Evolutionary conservation across 2,888 invertebrate genomes (phyloP), one percentile per base, ranked within the genome.

Genomic region (Monopis laevigella): DNA sequence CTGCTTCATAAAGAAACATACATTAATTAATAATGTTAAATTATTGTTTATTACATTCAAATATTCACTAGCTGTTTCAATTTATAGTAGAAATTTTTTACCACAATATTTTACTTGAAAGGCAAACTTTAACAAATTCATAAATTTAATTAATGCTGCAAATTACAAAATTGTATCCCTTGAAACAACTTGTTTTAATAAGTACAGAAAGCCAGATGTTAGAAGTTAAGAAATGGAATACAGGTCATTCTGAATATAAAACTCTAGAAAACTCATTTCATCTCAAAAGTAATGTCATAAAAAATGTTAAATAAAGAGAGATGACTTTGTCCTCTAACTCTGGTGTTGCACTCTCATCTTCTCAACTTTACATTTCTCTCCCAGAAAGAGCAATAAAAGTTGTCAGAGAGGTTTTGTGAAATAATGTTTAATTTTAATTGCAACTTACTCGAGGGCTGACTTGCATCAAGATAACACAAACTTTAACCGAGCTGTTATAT

Each of bases 261-360:
- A 54, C 56, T 11, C 17, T 55, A 48, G 56, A 64, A 65, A 64
- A 63, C 59, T 62, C 60, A 62, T 67, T 65, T 57, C 54, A 52
- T 59, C 59, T 53, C 51, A 56, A 65, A 59, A 68, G 66, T 67
- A 70, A 72, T 66, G 57, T 62, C 54, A 62, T 67, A 66, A 67
- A 72, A 70, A 69, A 64, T 54, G 61, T 73, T 69, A 71, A 72
- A 68, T 67, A 73, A 68, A 59, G 56, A 60, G 54, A 59, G 64
- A 65, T 59, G 59, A 58, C 55, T 58, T 56, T 63, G 57, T 65
- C n/a, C n/a, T 60, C 58, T 59, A 65, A 51, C 55, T 56, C 59
- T 62, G 54, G 59, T 65, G 61, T 64, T 57, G 65, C 64, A 58
- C 63, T 65, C 63, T 56, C 60, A 63, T 70, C 64, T 70, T 64